Conservation (phyloP, 2,113 vertebrate species). For the Promerops cafer region DNA sequence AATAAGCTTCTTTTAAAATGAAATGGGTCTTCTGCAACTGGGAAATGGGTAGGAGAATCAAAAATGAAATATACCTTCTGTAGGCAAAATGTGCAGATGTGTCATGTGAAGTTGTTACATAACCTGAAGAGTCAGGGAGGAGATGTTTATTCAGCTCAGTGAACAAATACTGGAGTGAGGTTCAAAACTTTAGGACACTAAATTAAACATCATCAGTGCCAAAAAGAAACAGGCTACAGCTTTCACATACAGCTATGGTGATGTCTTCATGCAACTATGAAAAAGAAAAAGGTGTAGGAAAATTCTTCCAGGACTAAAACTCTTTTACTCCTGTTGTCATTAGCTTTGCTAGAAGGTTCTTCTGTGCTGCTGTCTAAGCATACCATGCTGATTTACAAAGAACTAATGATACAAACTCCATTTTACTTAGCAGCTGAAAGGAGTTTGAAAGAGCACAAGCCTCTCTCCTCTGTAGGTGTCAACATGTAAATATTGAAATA, state of each 20-base stretch:
- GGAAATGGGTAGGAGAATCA: not conserved
- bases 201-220: not conserved
- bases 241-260: not conserved
- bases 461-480: not conserved
- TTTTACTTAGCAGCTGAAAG: not conserved
- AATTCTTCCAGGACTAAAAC: not conserved
- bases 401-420: not conserved
- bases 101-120: not conserved
- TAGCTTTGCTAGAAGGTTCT: not conserved
- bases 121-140: not conserved
- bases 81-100: not conserved
- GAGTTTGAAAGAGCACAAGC: not conserved
- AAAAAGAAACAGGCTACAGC: not conserved
- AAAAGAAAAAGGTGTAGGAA: not conserved
- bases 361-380: not conserved
- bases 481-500: not conserved
- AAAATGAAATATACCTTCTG: not conserved
- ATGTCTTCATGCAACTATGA: not conserved
- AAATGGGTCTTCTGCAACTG: not conserved
- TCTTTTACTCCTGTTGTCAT: not conserved
- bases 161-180: not conserved
- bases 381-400: not conserved
- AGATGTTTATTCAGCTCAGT: conserved; percentile 5
- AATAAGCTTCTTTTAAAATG: not conserved
- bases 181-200: conserved; percentile 3